A percentile compares a stretch with the other conserved stretches of the same genome.
Conservation (phyloP, 2,113 vertebrate genomes). For the Choloepus hoffmanni region DNA sequence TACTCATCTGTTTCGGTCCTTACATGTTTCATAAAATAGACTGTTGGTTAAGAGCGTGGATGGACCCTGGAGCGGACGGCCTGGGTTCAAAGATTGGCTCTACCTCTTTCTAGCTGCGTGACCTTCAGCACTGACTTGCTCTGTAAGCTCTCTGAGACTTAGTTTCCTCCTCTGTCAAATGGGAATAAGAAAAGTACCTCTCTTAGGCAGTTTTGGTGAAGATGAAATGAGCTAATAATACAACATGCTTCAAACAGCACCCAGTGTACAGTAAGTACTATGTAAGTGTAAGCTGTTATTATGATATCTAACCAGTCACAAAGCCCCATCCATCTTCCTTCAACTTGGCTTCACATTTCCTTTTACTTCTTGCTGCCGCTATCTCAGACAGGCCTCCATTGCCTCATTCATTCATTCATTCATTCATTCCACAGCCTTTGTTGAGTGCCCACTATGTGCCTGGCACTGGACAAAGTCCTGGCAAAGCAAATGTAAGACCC, state of each 20-base stretch:
- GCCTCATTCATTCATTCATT: neutral
- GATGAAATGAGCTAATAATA: neutral
- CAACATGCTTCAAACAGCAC: neutral
- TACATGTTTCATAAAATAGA: neutral
- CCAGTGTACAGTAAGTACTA: neutral
- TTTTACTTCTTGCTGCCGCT: neutral
- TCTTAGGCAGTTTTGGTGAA: neutral
- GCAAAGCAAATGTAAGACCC: neutral
- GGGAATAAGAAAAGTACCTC: neutral
- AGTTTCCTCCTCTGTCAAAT: neutral
- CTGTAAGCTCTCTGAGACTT: neutral
- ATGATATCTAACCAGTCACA: neutral
- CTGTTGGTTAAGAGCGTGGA: neutral
- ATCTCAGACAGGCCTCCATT: neutral
- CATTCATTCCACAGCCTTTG: neutral
- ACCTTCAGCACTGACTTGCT: neutral
- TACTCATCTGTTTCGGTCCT: neutral
- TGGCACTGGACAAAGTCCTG: neutral
- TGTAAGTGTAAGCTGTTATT: neutral
- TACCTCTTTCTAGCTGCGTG: neutral
- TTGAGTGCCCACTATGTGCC: neutral
- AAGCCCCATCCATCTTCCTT: neutral
- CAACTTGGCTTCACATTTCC: neutral
- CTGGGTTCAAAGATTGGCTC: neutral
- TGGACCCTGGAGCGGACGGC: neutral